Evolutionary conservation across 2,797 vertebrate species (phyloP), one percentile per base, ranked within the genome.

Genomic region (Toxotes lorentzi): DNA sequence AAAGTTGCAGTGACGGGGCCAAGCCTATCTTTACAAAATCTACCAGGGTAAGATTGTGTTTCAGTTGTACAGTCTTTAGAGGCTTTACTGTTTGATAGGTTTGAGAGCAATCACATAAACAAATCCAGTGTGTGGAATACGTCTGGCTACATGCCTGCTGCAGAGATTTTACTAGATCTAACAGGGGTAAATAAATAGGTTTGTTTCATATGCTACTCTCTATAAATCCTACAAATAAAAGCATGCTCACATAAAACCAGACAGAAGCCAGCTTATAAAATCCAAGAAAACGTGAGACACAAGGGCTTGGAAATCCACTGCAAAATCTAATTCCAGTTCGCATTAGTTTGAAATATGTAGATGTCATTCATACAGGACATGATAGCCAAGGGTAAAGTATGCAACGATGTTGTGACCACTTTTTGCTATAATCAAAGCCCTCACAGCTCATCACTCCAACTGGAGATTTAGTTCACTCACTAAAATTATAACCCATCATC

Each of bases 1-100:
- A 88, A 88, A 86, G 62, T 76, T 80, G 47, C 66, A 65, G 66
- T 80, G 79, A 79, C 40, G n/a, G 48, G 32, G 59, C 68, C n/a
- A 10, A 76, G 78, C 34, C 69, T 78, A 77, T 84, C 72, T 77
- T 68, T 58, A 79, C 71, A 65, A 85, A 84, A 78, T 65, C 83
- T 78, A 81, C 65, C 71, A 77, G 73, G 64, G 50, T 74, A 73
- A 78, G 65, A 76, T 73, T 65, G 58, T 62, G 59, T 83, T 86
- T 83, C 80, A 70, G 32, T 57, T 79, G 48, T 54, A 62, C 54
- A 76, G 58, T 69, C 63, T 68, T 63, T 79, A 6, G 0, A 76
- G 70, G 70, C 74, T 73, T 61, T n/a, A 62, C 32, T 64, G 73
- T 80, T 80, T 86, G 5, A 38, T 51, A 62, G 65, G 41, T 61